These are phyloP conservation scores for Triplophysa yarkandensis DNA, from an alignment of 2,797 vertebrate genomes.

Conservation along the genomic window DNA sequence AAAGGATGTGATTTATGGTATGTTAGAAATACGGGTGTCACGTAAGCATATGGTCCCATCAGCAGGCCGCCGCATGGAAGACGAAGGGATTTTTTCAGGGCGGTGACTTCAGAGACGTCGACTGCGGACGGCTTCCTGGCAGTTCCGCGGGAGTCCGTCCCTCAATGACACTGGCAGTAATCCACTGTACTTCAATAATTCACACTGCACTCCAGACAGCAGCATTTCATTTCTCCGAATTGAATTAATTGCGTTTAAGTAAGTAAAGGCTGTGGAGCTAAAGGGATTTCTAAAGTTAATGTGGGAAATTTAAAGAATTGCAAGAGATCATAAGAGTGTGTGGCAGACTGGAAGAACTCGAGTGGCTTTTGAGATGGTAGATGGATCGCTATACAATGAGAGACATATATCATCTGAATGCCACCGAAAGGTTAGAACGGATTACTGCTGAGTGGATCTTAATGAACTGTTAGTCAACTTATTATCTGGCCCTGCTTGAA, in stretches of 20 bases:
- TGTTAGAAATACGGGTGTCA: slow-evolving; percentile 12
- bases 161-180: slow-evolving; percentile 30
- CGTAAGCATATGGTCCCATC: slow-evolving; percentile 25
- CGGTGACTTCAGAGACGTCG: not conserved
- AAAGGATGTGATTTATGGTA: slow-evolving; percentile 45
- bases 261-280: slow-evolving; percentile 9
- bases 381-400: not conserved
- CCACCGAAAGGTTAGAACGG: slow-evolving; percentile 5
- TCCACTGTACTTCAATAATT: slow-evolving; percentile 32
- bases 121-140: slow-evolving; percentile 14
- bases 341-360: not conserved
- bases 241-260: slow-evolving; percentile 39
- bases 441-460: not conserved
- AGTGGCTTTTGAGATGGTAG: not conserved
- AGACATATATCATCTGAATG: not conserved
- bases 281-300: slow-evolving; percentile 2
- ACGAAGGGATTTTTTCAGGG: slow-evolving; percentile 16
- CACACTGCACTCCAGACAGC: slow-evolving; percentile 21
- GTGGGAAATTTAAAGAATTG: not conserved
- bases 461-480: slow-evolving; percentile 1
- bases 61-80: slow-evolving; percentile 28
- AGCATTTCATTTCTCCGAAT: slow-evolving; percentile 16
- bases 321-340: not conserved
- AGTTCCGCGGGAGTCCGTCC: slow-evolving; percentile 13
- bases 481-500: not conserved